Conservation (phyloP, 2,113 vertebrate genomes). For the Cebidichthys violaceus region DNA sequence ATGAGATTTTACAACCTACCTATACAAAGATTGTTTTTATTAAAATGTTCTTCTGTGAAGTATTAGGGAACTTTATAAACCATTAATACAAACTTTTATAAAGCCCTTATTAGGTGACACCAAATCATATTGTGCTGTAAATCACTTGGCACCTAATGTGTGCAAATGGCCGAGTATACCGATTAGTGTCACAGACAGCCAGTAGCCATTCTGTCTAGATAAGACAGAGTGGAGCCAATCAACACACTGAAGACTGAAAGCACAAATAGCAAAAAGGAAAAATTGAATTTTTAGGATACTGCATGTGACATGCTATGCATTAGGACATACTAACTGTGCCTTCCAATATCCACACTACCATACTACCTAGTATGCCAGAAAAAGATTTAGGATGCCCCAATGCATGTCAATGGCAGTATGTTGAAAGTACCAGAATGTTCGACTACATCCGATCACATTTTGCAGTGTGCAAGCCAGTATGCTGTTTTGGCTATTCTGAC, state of each 20-base stretch:
- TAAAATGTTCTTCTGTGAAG: no score
- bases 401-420: not conserved
- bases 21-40: no score
- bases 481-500: no score
- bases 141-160: slow-evolving; percentile 4
- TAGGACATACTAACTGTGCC: not conserved
- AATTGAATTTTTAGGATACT: not conserved
- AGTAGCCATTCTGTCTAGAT: slow-evolving; percentile 10
- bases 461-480: no score
- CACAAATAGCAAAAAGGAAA: not conserved
- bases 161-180: not conserved
- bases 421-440: no score
- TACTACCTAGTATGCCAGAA: not conserved
- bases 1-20: not conserved
- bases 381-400: not conserved
- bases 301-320: not conserved
- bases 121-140: not conserved
- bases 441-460: no score
- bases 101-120: not conserved
- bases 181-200: not conserved
- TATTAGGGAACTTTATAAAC: not conserved
- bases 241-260: not conserved
- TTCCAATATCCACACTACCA: not conserved
- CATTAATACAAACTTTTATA: not conserved
- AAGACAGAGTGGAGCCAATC: slow-evolving; percentile 15